Evolutionary conservation across 2,888 invertebrate genomes (phyloP), one percentile per base, ranked within the genome.

Genomic region (Eudemis profundana): DNA sequence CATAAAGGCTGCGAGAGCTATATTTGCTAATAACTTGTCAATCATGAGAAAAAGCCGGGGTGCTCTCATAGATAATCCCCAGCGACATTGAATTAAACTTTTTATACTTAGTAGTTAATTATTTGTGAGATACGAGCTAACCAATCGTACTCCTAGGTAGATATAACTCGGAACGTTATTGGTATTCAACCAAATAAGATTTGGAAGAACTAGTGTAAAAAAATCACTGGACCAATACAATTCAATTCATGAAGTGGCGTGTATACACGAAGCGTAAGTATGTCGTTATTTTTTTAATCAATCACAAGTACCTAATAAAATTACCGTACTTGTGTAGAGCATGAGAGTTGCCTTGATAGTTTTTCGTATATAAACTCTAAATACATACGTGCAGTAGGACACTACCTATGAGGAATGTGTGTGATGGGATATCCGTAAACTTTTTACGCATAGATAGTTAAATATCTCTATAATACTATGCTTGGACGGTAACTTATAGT

Each of bases 401-500:
- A 33, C 51, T 33, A 61, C 50, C 57, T 64, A 44, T 38, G 51
- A 65, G 12, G 51, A 59, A 14, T 27, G 46, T 51, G 46, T 46
- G 59, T 21, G 33, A 36, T 42, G 51, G 21, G 17, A 44, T 59
- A 46, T 59, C 65, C 46, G 38, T 59, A 15, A 40, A 65, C 53
- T 65, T 53, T 47, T 46, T 53, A 59, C 44, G 51, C 29, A 29
- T 53, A 53, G 36, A 29, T 46, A 53, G 50, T 60, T 47, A 44
- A 50, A 51, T 65, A 53, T 51, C 38, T 54, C 49, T 61, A 54
- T 61, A 38, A 50, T 19, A 44, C 57, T 66, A 51, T 62, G 53
- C 61, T 65, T 65, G 49, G 64, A 68, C 27, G 61, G 64, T 65
- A 67, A 63, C 63, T 68, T 72, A 72, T 72, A 73, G 66, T 62